Evolutionary conservation across 2,113 vertebrate genomes (phyloP).

Genomic region (Panurus biarmicus): DNA sequence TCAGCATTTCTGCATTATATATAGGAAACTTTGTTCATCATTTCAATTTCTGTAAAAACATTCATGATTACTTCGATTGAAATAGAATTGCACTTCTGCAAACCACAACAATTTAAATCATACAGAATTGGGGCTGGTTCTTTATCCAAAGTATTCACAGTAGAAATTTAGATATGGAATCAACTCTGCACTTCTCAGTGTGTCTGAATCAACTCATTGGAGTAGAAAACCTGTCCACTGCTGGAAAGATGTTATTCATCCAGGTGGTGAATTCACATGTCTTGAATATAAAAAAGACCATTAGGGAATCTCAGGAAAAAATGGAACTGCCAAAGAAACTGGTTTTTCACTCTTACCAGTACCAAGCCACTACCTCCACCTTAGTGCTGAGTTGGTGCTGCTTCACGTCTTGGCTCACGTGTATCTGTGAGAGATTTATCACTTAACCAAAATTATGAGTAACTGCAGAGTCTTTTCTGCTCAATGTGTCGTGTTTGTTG

Average conservation of each 20-base stretch:
- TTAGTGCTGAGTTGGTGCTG: accelerated
- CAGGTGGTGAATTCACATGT: background rate
- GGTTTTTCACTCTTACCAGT: background rate
- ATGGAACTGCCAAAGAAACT: background rate
- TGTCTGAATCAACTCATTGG: background rate
- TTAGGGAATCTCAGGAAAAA: background rate
- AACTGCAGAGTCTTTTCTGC: background rate
- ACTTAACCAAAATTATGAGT: background rate
- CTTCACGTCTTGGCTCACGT: background rate
- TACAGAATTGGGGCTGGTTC: background rate
- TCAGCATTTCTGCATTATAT: background rate
- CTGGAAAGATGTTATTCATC: background rate
- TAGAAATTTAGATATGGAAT: background rate
- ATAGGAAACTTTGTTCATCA: background rate
- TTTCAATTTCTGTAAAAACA: background rate
- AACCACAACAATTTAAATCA: background rate
- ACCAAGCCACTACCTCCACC: background rate
- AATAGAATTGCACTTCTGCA: background rate
- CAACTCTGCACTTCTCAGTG: background rate
- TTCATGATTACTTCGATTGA: background rate
- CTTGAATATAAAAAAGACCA: background rate
- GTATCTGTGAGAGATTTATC: background rate
- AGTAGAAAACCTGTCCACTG: background rate
- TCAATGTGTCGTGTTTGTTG: background rate
- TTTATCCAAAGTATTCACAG: background rate